These are phyloP conservation scores for Drosophila meridiana DNA, from an alignment of 2,888 invertebrate genomes.

Conservation along the genomic window DNA sequence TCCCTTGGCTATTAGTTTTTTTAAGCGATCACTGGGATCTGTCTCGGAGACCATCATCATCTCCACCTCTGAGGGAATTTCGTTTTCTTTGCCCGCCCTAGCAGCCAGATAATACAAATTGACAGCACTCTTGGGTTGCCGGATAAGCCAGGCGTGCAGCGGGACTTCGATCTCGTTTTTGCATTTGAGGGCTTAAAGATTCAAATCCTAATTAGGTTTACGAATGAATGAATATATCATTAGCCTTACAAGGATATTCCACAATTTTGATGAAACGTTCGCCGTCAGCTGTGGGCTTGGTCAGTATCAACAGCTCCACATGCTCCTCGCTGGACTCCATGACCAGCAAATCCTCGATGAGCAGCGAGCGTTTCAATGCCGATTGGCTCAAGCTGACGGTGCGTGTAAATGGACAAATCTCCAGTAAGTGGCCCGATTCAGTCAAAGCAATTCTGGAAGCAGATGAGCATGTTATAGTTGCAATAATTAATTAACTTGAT, in stretches of 20 bases:
- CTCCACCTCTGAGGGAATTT: conserved; percentile 80
- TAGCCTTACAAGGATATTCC: conserved; percentile 83
- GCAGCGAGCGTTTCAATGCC: conserved; percentile 21
- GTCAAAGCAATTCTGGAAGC: conserved; percentile 77
- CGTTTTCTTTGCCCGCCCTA: conserved; percentile 53
- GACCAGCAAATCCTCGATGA: conserved; percentile 82
- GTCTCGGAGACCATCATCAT: conserved; percentile 84
- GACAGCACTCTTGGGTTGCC: conserved; percentile 83
- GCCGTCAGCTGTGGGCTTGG: conserved; percentile 60
- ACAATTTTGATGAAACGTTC: conserved; percentile 80
- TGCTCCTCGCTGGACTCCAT: conserved; percentile 82
- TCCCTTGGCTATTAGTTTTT: conserved; percentile 84
- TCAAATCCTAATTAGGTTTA: neutral
- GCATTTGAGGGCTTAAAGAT: conserved; percentile 77
- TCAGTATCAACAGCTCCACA: conserved; percentile 82
- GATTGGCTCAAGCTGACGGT: conserved; percentile 56
- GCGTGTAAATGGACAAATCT: conserved; percentile 83
- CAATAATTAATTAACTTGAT: neutral
- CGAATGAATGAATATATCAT: neutral
- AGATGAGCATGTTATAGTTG: neutral
- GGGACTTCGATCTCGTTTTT: conserved; percentile 81
- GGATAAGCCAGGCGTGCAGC: conserved; percentile 82
- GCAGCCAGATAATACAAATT: conserved; percentile 84
- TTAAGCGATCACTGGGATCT: conserved; percentile 83
- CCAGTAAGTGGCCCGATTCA: conserved; percentile 79